Evolutionary conservation across 2,888 invertebrate genomes (phyloP), one percentile per base, ranked within the genome.

Genomic region (Phengaris arion): DNA sequence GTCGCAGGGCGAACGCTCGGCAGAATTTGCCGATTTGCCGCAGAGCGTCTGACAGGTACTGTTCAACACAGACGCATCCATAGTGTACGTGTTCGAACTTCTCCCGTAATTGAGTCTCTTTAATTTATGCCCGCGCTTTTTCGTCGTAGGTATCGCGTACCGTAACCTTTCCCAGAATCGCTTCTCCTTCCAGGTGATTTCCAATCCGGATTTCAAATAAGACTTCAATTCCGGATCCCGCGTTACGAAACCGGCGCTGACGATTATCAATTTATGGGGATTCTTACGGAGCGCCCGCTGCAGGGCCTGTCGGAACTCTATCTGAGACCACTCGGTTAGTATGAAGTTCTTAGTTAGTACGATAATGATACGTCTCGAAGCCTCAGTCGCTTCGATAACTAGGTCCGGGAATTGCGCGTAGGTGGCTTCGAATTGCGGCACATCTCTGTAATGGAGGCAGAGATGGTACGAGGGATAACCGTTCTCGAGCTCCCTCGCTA

Each of bases 131-230:
- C 93, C 90, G 86, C 91, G 94, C 80, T 96, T 95, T 86, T 96
- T 95, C 81, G 96, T 96, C 82, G 96, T 96, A 77, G 98, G 98
- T 95, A 98, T 96, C 78, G 97, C 96, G 88, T 97, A 98, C 82
- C 97, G 95, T 83, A 99, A 94, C 87, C 98, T 96, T 88, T 98
- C 98, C 98, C 98, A 98, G 94, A 99, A 99, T 83, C 98, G 95
- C 86, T 97, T 97, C 92, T 98, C 98, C 85, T 97, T 97, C 96
- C 97, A 97, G 82, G 97, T 95, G 83, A 98, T 95, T 82, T 97
- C 95, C 79, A 97, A 97, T 87, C 97, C 97, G 79, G 97, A 97
- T 90, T 98, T 97, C 79, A 99, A 94, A 88, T 98, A 98, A 77
- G 98, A 96, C 87, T 97, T 95, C 80, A 98, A 94, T 85, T 98